These are phyloP conservation scores for Nyleta sp. DNA, from an alignment of 2,888 invertebrate species.

Conservation along the genomic window DNA sequence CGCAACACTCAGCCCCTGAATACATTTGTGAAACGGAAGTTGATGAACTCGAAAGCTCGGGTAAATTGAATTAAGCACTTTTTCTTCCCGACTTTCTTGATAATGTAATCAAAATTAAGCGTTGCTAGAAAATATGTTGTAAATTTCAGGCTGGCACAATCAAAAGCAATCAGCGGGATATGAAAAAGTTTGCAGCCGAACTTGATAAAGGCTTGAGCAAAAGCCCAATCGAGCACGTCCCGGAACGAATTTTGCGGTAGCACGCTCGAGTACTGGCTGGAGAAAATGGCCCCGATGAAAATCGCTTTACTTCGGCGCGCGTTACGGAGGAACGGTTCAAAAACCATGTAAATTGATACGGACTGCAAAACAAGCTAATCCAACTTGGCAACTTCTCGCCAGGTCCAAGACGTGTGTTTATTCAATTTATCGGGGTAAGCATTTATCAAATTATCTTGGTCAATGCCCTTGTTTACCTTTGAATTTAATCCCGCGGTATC, in stretches of 20 bases:
- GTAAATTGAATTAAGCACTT: too few species aligned
- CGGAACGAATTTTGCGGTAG: constrained; percentile 54
- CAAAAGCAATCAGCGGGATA: constrained; percentile 37
- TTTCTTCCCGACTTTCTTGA: too few species aligned
- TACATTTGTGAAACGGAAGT: too few species aligned
- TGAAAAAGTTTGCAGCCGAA: constrained; percentile 40
- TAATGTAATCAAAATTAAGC: constrained; percentile 19
- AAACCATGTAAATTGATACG: constrained; percentile 36
- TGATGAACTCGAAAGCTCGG: too few species aligned
- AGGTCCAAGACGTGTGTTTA: too few species aligned
- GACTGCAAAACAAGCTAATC: constrained; percentile 6
- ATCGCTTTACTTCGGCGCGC: too few species aligned
- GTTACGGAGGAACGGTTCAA: constrained; percentile 23
- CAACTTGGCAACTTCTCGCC: not conserved
- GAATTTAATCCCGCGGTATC: too few species aligned
- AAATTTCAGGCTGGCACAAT: constrained; percentile 25
- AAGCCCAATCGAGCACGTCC: constrained; percentile 50
- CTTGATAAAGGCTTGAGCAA: constrained; percentile 36
- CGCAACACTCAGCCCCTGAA: too few species aligned
- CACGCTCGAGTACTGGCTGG: constrained; percentile 36
- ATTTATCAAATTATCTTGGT: too few species aligned
- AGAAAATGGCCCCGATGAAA: constrained; percentile 36
- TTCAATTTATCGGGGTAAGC: too few species aligned
- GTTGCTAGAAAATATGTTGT: constrained; percentile 10
- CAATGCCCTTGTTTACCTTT: too few species aligned